These are phyloP conservation scores for Gymnopithys bicolor DNA, from an alignment of 2,797 vertebrate species.

Conservation along the genomic window DNA sequence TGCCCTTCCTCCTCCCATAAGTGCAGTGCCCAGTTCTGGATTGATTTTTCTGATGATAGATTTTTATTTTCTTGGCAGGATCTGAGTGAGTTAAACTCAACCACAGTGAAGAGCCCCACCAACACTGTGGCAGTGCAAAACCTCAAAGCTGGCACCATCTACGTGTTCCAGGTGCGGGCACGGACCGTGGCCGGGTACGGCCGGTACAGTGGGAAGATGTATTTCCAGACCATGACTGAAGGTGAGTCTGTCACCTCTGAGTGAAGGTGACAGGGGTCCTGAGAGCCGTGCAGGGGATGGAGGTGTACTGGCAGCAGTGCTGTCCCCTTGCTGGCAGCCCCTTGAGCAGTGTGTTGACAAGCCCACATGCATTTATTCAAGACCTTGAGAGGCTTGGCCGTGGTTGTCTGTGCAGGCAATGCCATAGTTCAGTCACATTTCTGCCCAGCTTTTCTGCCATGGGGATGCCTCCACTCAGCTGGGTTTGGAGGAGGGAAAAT, in stretches of 20 bases:
- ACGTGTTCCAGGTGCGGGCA: slow-evolving; percentile 95
- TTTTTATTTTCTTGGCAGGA: slow-evolving; percentile 79
- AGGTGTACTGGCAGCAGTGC: background rate
- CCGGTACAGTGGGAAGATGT: slow-evolving; percentile 97
- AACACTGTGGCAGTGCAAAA: slow-evolving; percentile 89
- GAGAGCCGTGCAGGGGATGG: background rate
- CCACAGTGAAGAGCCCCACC: slow-evolving; percentile 90
- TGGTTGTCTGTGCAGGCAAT: background rate
- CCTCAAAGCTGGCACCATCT: slow-evolving; percentile 91
- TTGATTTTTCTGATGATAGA: background rate
- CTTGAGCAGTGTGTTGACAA: background rate
- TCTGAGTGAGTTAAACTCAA: slow-evolving; percentile 88
- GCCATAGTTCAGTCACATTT: background rate
- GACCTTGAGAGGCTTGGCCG: background rate
- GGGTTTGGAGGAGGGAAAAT: background rate
- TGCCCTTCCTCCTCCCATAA: background rate
- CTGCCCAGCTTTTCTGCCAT: background rate
- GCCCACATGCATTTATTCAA: background rate
- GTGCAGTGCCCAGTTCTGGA: fast-evolving
- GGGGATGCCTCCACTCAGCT: background rate
- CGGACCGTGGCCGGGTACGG: slow-evolving; percentile 95
- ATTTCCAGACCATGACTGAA: slow-evolving; percentile 98
- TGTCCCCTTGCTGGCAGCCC: background rate
- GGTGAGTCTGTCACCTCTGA: slow-evolving; percentile 78
- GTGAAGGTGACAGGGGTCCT: background rate